These are phyloP conservation scores for Caenorhabditis brenneri DNA, from an alignment of 1,140 invertebrate species.

Conservation along the genomic window DNA sequence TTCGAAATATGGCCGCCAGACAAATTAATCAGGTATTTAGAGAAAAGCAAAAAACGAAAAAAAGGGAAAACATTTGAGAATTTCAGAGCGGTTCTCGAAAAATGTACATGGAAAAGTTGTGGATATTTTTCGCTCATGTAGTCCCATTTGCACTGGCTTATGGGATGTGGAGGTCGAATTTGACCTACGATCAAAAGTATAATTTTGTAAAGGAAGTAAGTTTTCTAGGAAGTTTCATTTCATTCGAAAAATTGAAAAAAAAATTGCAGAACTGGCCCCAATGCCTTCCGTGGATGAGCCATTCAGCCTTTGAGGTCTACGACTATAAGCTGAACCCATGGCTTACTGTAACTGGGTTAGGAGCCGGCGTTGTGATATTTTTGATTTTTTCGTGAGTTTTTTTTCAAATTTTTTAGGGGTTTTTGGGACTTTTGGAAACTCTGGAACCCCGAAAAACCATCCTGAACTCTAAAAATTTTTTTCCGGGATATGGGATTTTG, in stretches of 20 bases:
- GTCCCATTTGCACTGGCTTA: not conserved
- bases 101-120: not conserved
- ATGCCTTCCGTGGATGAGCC: not conserved
- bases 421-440: too few relatives aligned
- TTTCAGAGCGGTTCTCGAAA: not conserved
- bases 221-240: too few relatives aligned
- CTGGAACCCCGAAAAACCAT: too few relatives aligned
- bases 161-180: not conserved
- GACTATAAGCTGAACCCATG: not conserved
- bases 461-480: too few relatives aligned
- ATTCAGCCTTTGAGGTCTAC: not conserved
- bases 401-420: too few relatives aligned
- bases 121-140: not conserved
- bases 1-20: not conserved
- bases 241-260: not conserved
- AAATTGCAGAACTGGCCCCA: not conserved
- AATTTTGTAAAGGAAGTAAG: not conserved
- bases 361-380: not conserved
- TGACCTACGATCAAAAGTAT: not conserved
- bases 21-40: not conserved
- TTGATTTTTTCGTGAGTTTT: not conserved
- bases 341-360: not conserved
- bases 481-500: too few relatives aligned
- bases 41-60: too few relatives aligned
- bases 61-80: too few relatives aligned